Evolutionary conservation across 2,797 vertebrate genomes (phyloP).

Genomic region (Leptodactylus fallax): DNA sequence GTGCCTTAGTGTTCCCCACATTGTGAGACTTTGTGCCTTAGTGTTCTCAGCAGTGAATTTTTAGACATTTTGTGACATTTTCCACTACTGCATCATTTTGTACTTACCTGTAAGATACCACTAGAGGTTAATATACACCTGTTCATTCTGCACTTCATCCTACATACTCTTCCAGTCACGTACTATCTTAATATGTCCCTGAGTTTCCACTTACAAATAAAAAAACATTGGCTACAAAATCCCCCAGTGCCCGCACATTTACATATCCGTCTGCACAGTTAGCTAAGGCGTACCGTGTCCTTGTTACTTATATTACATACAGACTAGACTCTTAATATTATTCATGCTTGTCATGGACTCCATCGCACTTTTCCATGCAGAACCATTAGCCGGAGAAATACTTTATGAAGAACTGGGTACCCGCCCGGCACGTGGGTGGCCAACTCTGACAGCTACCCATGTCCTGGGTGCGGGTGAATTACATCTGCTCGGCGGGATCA

Average conservation of each 20-base stretch:
- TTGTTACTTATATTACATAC: slow-evolving; percentile 26
- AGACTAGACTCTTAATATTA: slow-evolving; percentile 2
- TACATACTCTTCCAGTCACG: background rate
- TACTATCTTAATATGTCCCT: slow-evolving; percentile 48
- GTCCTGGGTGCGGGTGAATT: background rate
- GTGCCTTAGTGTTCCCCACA: background rate
- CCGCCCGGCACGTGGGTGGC: background rate
- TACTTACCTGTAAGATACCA: slow-evolving; percentile 8
- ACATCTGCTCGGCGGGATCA: slow-evolving; percentile 70
- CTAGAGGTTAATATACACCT: background rate
- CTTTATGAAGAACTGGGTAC: too few species aligned
- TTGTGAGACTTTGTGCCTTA: background rate
- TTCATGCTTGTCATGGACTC: background rate
- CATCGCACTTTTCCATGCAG: background rate
- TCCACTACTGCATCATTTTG: background rate
- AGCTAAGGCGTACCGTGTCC: slow-evolving; percentile 9
- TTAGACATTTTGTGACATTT: background rate
- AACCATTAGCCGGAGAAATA: background rate
- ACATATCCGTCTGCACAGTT: background rate
- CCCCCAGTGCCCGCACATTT: background rate
- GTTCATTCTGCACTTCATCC: background rate
- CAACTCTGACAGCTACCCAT: background rate
- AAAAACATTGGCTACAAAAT: slow-evolving; percentile 19
- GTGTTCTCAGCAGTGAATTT: background rate
- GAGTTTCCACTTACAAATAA: slow-evolving; percentile 39